These are phyloP conservation scores for Rhabdomys pumilio DNA, from an alignment of 2,797 vertebrate species.

Conservation along the genomic window DNA sequence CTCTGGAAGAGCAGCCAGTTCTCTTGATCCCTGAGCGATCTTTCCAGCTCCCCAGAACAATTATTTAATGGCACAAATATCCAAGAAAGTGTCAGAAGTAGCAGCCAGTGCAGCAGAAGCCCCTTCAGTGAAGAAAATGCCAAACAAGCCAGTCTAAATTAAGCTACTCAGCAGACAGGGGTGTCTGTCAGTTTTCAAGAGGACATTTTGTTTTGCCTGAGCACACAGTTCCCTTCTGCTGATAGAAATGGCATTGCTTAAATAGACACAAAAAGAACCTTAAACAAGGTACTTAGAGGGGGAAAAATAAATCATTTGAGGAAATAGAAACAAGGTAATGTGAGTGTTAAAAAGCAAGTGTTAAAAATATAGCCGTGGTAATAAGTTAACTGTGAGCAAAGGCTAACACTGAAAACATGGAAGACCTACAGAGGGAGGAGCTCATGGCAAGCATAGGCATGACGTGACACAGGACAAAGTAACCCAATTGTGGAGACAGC, in stretches of 20 bases:
- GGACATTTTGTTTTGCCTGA: conserved; percentile 67
- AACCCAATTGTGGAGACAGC: not conserved
- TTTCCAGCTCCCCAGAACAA: not conserved
- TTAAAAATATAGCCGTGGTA: not conserved
- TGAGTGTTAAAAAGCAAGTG: not conserved
- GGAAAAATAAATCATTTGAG: conserved; percentile 42
- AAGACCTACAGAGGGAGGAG: not conserved
- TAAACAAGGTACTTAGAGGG: conserved; percentile 69
- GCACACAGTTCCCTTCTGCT: conserved; percentile 54
- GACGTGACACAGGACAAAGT: not conserved
- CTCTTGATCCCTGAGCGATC: not conserved
- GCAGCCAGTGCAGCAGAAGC: not conserved
- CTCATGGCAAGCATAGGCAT: not conserved
- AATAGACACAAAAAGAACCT: conserved; percentile 73
- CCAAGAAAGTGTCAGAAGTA: conserved; percentile 10
- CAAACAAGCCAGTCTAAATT: conserved; percentile 57
- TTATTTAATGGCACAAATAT: conserved; percentile 51
- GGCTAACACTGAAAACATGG: not conserved
- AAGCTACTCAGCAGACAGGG: conserved; percentile 63
- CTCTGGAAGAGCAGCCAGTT: not conserved
- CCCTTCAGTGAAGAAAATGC: not conserved
- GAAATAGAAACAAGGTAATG: conserved; percentile 70
- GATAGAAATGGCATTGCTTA: conserved; percentile 74
- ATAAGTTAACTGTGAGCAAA: conserved; percentile 4
- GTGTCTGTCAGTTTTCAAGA: conserved; percentile 49